Percentiles rank a stretch among this genome's conserved stretches.
phyloP scores from a whole-genome alignment of 2,888 invertebrate species.

The Thyatira batis region DNA sequence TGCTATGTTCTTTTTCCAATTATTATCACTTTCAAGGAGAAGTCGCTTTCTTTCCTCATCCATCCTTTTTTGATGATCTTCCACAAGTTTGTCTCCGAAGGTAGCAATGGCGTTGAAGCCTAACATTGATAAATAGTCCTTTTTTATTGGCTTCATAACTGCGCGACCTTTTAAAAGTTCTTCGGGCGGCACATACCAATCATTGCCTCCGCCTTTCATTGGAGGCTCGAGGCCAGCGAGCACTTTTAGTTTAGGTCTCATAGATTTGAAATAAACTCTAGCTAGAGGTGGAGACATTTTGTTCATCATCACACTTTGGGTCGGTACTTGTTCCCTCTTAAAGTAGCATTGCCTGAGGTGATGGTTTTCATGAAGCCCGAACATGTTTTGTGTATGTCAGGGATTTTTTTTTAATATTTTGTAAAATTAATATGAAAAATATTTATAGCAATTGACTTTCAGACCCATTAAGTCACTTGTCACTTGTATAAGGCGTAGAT shows the following conservation, averaged over 20 bases:
- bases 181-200: constrained; percentile 65
- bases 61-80: constrained; percentile 42
- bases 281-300: constrained; percentile 64
- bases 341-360: constrained; percentile 63
- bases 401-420: background rate
- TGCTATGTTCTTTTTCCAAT: constrained; percentile 53
- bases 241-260: constrained; percentile 57
- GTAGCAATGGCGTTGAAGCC: constrained; percentile 52
- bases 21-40: constrained; percentile 46
- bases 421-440: background rate
- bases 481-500: too few relatives aligned
- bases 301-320: constrained; percentile 59
- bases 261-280: constrained; percentile 66
- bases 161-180: constrained; percentile 54
- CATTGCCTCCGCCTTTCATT: constrained; percentile 63
- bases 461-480: background rate
- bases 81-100: constrained; percentile 44
- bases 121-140: constrained; percentile 48
- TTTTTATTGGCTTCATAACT: constrained; percentile 58
- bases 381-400: constrained; percentile 27
- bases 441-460: background rate
- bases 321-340: constrained; percentile 62
- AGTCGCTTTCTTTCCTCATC: constrained; percentile 41
- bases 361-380: constrained; percentile 55
- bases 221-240: constrained; percentile 68